A percentile compares a stretch with the other conserved stretches of the same genome.
phyloP scores from a whole-genome alignment of 2,113 vertebrate genomes.

The Callospermophilus lateralis region DNA sequence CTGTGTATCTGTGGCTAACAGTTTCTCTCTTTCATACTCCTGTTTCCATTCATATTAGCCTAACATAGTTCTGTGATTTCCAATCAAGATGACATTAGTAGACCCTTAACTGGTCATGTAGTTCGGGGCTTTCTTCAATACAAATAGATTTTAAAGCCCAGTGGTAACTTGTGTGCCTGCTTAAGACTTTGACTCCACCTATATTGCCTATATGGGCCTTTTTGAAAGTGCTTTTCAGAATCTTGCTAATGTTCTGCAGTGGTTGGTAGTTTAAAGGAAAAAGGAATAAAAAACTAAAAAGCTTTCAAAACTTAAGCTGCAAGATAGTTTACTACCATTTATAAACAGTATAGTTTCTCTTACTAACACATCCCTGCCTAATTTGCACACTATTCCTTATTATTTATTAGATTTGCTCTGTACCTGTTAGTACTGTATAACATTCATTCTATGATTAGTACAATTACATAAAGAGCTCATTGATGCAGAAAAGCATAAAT shows the following conservation, averaged over 20 bases:
- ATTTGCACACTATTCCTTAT: background rate
- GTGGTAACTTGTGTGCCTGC: background rate
- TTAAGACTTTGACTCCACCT: background rate
- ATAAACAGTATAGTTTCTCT: background rate
- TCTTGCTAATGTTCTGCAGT: background rate
- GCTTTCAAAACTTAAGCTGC: constrained; percentile 28
- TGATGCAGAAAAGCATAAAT: background rate
- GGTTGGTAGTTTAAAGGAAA: constrained; percentile 14
- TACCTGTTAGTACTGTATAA: background rate
- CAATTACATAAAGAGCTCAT: background rate
- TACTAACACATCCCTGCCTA: background rate
- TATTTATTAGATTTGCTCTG: constrained; percentile 20
- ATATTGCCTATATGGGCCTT: background rate
- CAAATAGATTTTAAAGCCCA: constrained; percentile 1
- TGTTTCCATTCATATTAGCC: background rate
- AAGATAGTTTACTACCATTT: constrained; percentile 32
- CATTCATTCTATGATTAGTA: constrained; percentile 2
- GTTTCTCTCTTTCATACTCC: background rate
- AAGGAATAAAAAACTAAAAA: background rate
- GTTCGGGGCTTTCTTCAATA: constrained; percentile 46
- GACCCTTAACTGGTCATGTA: background rate
- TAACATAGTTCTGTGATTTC: constrained; percentile 28
- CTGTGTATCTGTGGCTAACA: background rate
- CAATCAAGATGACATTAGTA: constrained; percentile 40
- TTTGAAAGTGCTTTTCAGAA: background rate